Conservation (phyloP, 2,797 vertebrate genomes). For the Jordanella pulchra region DNA sequence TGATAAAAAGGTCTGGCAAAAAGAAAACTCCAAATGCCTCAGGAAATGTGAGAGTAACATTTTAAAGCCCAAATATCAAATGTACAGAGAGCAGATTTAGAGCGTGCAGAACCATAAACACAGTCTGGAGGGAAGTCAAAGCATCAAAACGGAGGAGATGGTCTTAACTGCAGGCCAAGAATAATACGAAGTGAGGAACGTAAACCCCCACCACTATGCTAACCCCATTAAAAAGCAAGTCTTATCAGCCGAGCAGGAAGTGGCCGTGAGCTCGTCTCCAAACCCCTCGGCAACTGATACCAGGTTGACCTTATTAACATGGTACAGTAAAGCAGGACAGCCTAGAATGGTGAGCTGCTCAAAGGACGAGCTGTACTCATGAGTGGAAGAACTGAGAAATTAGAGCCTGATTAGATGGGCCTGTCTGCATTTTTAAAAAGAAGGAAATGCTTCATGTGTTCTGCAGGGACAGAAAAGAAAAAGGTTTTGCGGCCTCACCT, state of each 20-base stretch:
- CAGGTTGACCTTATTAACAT: constrained; percentile 73
- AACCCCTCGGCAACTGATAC: constrained; percentile 61
- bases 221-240: constrained; percentile 66
- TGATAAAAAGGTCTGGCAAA: constrained; percentile 28
- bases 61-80: constrained; percentile 67
- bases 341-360: constrained; percentile 59
- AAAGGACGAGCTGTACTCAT: constrained; percentile 53
- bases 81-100: constrained; percentile 18
- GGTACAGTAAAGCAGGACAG: constrained; percentile 66
- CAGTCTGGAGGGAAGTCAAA: constrained; percentile 17
- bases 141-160: constrained; percentile 14
- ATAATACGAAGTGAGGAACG: constrained; percentile 46
- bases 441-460: constrained; percentile 13
- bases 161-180: constrained; percentile 47
- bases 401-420: constrained; percentile 25
- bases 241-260: constrained; percentile 64
- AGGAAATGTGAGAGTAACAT: constrained; percentile 69
- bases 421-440: constrained; percentile 12
- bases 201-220: constrained; percentile 48
- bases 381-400: constrained; percentile 43
- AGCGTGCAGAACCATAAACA: not conserved
- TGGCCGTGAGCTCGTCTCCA: constrained; percentile 45
- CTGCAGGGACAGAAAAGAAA: not conserved
- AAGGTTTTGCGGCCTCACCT: constrained; percentile 79
- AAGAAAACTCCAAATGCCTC: constrained; percentile 44